phyloP scores from a whole-genome alignment of 2,113 vertebrate genomes.

The Hydropotes inermis region DNA sequence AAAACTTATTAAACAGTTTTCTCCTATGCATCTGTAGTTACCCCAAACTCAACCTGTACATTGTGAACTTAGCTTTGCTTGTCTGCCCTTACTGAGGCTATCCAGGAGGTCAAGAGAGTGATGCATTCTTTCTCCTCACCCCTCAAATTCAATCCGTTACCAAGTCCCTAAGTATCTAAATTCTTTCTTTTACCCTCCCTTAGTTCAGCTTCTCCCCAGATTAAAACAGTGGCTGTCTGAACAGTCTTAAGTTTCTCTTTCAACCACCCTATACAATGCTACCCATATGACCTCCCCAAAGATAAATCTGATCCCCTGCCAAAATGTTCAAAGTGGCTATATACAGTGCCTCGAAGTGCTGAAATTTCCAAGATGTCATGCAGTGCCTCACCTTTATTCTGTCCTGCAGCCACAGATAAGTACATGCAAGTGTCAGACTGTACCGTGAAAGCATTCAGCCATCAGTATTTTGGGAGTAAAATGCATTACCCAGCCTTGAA shows the following conservation, averaged over 20 bases:
- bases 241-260: not conserved
- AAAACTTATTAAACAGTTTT: not conserved
- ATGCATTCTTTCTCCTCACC: not conserved
- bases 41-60: not conserved
- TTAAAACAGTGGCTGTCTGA: not conserved
- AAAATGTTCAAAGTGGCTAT: not conserved
- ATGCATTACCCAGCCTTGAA: not conserved
- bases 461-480: not conserved
- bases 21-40: not conserved
- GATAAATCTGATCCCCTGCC: not conserved
- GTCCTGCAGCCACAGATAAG: not conserved
- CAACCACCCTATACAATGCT: not conserved
- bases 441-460: not conserved
- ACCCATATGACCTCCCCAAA: not conserved
- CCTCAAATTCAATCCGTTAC: not conserved
- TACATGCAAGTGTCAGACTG: not conserved
- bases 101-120: not conserved
- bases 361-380: not conserved
- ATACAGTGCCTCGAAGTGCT: not conserved
- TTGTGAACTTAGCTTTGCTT: not conserved
- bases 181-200: not conserved
- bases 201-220: not conserved
- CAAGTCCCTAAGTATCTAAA: not conserved
- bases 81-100: not conserved
- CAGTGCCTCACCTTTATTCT: not conserved